Conservation (phyloP, 2,797 vertebrate genomes). For the Sebastes oblongus region DNA sequence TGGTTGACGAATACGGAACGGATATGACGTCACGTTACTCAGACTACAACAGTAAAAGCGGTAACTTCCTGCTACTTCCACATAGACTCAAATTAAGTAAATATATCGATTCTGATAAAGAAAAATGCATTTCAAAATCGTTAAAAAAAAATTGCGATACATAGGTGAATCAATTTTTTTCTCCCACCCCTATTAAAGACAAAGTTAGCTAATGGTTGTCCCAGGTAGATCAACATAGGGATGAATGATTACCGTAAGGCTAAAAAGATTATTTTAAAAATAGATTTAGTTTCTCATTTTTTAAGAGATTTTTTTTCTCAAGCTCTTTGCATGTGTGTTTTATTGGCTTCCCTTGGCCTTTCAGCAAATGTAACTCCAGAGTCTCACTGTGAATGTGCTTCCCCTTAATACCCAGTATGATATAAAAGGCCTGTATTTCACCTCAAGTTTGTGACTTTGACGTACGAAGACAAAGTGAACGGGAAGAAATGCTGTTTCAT, state of each 20-base stretch:
- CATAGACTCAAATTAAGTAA: no score
- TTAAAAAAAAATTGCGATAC: no score
- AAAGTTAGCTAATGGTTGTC: neutral
- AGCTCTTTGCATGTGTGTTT: constrained; percentile 18
- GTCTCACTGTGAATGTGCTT: constrained; percentile 5
- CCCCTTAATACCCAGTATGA: constrained; percentile 19
- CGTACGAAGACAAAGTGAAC: neutral
- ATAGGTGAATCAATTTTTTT: no score
- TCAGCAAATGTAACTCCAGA: constrained; percentile 13
- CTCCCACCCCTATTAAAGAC: neutral
- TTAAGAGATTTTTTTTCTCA: neutral
- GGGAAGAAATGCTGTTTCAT: neutral
- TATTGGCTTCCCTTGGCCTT: neutral
- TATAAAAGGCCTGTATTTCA: constrained; percentile 8
- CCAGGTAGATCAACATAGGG: neutral
- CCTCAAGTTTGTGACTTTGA: constrained; percentile 16
- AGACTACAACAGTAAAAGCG: no score
- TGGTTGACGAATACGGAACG: no score
- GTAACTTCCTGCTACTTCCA: no score
- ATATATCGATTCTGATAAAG: no score
- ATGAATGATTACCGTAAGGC: neutral
- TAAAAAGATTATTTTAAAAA: neutral
- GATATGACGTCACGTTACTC: no score
- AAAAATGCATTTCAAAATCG: no score
- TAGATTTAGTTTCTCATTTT: neutral